Base-by-base conservation (phyloP, 2,113 vertebrate genomes). In the Australoheros scitulus region DNA sequence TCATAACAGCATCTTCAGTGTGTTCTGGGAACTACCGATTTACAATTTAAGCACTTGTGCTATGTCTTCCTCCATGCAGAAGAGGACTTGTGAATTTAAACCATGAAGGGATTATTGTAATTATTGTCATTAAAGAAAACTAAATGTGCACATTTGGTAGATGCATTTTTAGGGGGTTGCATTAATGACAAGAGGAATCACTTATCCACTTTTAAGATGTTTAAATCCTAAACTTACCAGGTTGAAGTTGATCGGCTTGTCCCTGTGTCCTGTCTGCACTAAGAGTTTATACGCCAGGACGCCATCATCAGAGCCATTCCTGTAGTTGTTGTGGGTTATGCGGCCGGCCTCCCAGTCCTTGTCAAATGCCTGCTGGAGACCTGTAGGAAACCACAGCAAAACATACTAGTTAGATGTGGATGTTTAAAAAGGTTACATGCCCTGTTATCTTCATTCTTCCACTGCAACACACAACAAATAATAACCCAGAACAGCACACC, bases 201-300 rank as follows among this genome's bases (percentile, higher is more conserved):
- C 26, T 9, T n/a, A 52, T 32, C 43, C 17, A 14, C 47, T 55
- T 72, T 72, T 72, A 55, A 55, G 4, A 34, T 10, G 14, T 55
- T 72, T 41, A 41, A 43, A 77, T 72, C 15, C 26, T 7, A 2
- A 38, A 82, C 83, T 34, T 32, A 93, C 94, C 93, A 81, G 97
- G 90, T 95, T 97, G 88, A 96, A 90, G 93, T 98, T 97, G 84
- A 98, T 95, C 61, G 98, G 97, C 83, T 97, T 99, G 13, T 98
- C 97, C 9, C 96, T 94, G 88, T 96, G 97, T 88, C 98, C 98
- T 0, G 98, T 99, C 92, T 99, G 98, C 79, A 99, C 97, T 92
- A 99, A 89, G 61, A 99, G 97, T 80, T 99, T 99, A 91, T 99
- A 99, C 60, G 98, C 98, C 86, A 99, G 93, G 77, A 99, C 96